Conservation (phyloP, 2,113 vertebrate species). For the Megaceryle maxima region DNA sequence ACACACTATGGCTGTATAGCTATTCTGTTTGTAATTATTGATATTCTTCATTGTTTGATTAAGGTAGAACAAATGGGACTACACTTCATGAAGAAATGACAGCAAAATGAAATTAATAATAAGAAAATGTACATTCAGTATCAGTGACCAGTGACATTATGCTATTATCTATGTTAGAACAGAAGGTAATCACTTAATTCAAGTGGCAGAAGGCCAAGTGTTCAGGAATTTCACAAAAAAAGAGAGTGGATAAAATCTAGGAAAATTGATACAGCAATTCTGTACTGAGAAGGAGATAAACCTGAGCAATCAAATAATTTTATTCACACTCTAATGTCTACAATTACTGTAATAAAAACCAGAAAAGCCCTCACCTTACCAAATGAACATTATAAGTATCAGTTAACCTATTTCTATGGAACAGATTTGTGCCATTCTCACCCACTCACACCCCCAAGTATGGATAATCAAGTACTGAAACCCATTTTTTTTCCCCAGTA, state of each 20-base stretch:
- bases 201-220: neutral
- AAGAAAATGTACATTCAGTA: neutral
- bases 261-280: neutral
- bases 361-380: neutral
- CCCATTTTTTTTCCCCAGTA: neutral
- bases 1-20: neutral
- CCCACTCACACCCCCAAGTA: neutral
- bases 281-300: neutral
- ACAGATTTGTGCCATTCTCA: neutral
- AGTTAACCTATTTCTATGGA: neutral
- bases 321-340: neutral
- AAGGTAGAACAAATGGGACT: neutral
- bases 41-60: neutral
- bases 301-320: neutral
- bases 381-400: neutral
- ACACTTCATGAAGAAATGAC: neutral
- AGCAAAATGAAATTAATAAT: neutral
- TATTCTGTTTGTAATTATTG: neutral
- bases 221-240: neutral
- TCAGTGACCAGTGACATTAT: neutral
- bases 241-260: neutral
- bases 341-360: neutral
- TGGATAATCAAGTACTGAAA: neutral
- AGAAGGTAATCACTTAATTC: neutral
- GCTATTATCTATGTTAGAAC: neutral